Evolutionary conservation across 2,113 vertebrate species (phyloP).

Genomic region (Seriola dumerili): DNA sequence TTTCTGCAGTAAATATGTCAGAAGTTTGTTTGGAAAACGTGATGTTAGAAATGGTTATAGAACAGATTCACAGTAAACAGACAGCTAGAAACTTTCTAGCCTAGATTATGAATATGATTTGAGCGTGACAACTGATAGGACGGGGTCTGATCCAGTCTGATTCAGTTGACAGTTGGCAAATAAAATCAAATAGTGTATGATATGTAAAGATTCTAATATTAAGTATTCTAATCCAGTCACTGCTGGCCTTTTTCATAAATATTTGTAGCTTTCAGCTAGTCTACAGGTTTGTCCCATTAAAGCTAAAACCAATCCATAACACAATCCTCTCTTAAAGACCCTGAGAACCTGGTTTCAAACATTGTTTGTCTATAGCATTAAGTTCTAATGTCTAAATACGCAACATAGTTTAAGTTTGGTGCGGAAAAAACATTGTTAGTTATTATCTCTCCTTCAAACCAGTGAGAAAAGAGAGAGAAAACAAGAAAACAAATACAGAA

Average conservation of each 20-base stretch:
- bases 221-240: too few species aligned
- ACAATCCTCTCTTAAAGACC: not conserved
- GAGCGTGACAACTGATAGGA: not conserved
- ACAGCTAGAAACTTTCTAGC: not conserved
- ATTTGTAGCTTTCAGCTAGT: not conserved
- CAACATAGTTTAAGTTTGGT: not conserved
- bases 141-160: too few species aligned
- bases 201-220: too few species aligned
- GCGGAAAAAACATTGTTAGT: not conserved
- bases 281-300: not conserved
- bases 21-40: not conserved
- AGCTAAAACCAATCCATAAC: not conserved
- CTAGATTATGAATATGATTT: not conserved
- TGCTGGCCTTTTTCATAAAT: too few species aligned
- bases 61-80: not conserved
- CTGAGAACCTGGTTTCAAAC: not conserved
- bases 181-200: too few species aligned
- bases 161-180: too few species aligned
- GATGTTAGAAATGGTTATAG: too few species aligned
- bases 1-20: slow-evolving; percentile 16
- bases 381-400: not conserved
- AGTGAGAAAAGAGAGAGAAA: not conserved
- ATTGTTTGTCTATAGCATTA: not conserved
- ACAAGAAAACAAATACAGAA: not conserved
- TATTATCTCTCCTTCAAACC: too few species aligned